Evolutionary conservation across 2,888 invertebrate genomes (phyloP).

Genomic region (Chymomyza amoena): DNA sequence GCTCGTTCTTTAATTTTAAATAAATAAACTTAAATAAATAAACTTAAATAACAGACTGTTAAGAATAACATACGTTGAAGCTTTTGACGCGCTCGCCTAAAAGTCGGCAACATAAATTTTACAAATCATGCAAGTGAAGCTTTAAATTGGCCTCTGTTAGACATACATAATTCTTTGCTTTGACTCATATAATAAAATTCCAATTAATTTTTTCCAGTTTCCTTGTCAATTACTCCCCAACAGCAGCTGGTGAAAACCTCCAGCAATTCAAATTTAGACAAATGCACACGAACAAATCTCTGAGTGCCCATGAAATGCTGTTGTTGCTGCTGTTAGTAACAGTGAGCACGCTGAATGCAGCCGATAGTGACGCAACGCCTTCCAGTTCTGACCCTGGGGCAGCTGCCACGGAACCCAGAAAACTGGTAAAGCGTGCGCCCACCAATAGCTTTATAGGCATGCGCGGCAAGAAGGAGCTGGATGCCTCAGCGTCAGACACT

Average conservation of each 20-base stretch:
- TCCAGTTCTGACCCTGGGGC: conserved; percentile 27
- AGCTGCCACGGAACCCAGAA: conserved; percentile 28
- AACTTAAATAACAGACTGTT: too few relatives aligned
- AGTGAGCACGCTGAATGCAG: conserved; percentile 23
- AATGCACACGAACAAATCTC: conserved; percentile 27
- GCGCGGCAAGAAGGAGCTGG: conserved; percentile 81
- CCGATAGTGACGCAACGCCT: conserved; percentile 4
- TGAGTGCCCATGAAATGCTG: conserved; percentile 3
- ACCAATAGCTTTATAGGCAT: conserved; percentile 82
- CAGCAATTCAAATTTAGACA: conserved; percentile 10
- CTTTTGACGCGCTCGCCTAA: conserved; percentile 36
- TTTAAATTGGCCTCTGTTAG: background rate
- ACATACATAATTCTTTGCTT: too few relatives aligned
- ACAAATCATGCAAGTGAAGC: background rate
- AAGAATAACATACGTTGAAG: background rate
- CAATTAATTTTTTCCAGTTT: background rate
- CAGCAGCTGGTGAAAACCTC: background rate
- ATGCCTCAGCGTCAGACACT: conserved; percentile 21
- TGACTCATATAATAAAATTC: too few relatives aligned
- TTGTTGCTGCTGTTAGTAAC: conserved; percentile 44
- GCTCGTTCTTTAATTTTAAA: too few relatives aligned
- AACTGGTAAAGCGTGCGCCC: conserved; percentile 78
- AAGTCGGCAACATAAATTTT: conserved; percentile 34
- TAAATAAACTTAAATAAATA: too few relatives aligned
- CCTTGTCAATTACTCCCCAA: background rate